Evolutionary conservation across 1,140 invertebrate genomes (phyloP), one percentile per base, ranked within the genome.

Genomic region (Drosophila sturtevanti): DNA sequence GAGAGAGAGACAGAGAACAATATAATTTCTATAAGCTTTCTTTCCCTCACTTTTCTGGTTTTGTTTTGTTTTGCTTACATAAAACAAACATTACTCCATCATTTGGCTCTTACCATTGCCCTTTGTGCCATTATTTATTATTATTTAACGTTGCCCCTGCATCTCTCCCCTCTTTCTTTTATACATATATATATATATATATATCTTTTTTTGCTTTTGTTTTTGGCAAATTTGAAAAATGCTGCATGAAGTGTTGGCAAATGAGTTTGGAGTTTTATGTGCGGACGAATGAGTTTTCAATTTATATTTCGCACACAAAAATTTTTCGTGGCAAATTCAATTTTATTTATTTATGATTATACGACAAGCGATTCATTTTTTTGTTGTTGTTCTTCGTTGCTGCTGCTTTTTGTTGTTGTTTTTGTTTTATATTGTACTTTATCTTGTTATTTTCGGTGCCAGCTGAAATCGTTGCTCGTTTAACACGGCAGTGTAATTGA

Each of bases 251-350:
- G 81, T 87, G 75, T 79, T 85, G 84, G 85, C 90, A 90, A 90
- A 90, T 90, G 87, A 90, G 87, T 86, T 87, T 87, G 73, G 70
- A 85, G 79, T 87, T 90, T 90, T 79, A 80, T 87, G 79, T 87
- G 79, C 87, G 79, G 87, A 59, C 86, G 87, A 90, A 90, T 90
- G 86, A 79, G 79, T 90, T 90, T 90, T 87, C 81, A 90, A 90
- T 90, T 87, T 81, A 85, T 89, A 64, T 82, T 82, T 84, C 63
- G 64, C 18, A 44, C 34, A 68, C 21, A 35, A 41, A 68, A 74
- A 86, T 79, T 75, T 70, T 87, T 87, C 79, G 79, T 82, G 63
- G 75, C 55, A 66, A 82, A 86, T 82, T 89, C 79, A 79, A 86
- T 89, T 86, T 86, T 82, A 79, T 86, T 86, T 86, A 86, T 86